Evolutionary conservation across 2,888 invertebrate species (phyloP), one percentile per base, ranked within the genome.

Genomic region (Ormyrus nitidulus): DNA sequence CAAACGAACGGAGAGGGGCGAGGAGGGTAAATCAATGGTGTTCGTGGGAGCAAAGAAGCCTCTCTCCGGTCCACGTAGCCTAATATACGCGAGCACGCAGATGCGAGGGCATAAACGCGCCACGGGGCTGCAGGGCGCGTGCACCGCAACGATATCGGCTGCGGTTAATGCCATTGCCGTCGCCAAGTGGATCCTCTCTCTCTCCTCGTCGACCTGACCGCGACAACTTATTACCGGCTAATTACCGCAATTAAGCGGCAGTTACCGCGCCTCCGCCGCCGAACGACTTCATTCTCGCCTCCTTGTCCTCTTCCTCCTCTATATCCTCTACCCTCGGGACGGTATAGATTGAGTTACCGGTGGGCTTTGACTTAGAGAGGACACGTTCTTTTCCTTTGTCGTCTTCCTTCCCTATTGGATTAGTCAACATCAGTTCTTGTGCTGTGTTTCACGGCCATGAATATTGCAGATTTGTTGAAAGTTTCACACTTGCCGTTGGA

Each of bases 191-290:
- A 44, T 44, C 2, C 44, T n/a, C 10, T n/a, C 10, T 69, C 10
- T n/a, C 10, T 69, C 44, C 44, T 53, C 34, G 2, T 34, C 34
- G 34, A 34, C 34, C 34, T 34, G 2, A 34, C 49, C 66, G n/a
- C 58, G 56, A 64, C 72, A 64, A 73, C 72, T 62, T 73, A 73
- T 73, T 73, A 73, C 34, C 53, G 64, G 72, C 62, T 73, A 64
- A 73, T 73, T 73, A 73, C 62, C 72, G 72, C 64, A 64, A 73
- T 73, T 62, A 73, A 64, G 48, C 62, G 62, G 6, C 46, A 54
- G 54, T 73, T 73, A 54, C 54, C 44, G 5, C 46, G 44, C 7
- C 9, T 7, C 65, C 49, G 11, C 8, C n/a, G 49, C 48, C 51
- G 7, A 34, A 34, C 34, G 34, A 34, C 34, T 34, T 34, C 34